Evolutionary conservation across 92 coral and sea anemone genomes (phyloP).

Genomic region (Parazoanthus darwini): DNA sequence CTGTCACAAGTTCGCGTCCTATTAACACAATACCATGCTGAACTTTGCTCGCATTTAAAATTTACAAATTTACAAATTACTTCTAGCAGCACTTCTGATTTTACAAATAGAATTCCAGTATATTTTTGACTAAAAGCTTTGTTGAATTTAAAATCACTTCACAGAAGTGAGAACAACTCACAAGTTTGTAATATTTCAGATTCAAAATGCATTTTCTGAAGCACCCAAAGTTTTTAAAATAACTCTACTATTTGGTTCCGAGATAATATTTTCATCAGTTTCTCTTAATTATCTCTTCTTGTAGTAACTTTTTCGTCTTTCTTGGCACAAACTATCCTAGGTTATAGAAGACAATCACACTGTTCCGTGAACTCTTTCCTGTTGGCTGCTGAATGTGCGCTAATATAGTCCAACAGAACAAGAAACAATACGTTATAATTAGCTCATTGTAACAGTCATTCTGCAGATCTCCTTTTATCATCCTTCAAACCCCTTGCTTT

Average conservation of each 20-base stretch:
- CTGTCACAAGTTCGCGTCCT: neutral
- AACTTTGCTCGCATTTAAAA: constrained; percentile 28
- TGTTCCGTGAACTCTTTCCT: neutral
- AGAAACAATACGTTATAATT: neutral
- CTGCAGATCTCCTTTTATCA: neutral
- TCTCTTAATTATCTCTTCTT: neutral
- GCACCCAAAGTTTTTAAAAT: neutral
- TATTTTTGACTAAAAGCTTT: neutral
- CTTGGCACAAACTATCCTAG: neutral
- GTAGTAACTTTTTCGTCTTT: neutral
- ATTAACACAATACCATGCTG: neutral
- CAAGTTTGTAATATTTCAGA: too few relatives aligned
- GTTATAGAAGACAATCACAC: too few relatives aligned
- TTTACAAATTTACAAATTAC: constrained; percentile 43
- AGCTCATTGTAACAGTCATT: neutral
- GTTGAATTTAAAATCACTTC: constrained; percentile 15
- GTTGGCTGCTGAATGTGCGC: too few relatives aligned
- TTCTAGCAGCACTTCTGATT: constrained; percentile 19
- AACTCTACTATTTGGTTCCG: neutral
- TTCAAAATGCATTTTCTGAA: too few relatives aligned
- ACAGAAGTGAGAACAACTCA: constrained; percentile 24
- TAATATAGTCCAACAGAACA: too few relatives aligned
- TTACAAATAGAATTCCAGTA: neutral
- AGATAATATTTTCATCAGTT: neutral
- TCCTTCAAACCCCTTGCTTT: neutral